These are phyloP conservation scores for Sminthurides aquaticus DNA, from an alignment of 2,888 invertebrate genomes.

Conservation along the genomic window DNA sequence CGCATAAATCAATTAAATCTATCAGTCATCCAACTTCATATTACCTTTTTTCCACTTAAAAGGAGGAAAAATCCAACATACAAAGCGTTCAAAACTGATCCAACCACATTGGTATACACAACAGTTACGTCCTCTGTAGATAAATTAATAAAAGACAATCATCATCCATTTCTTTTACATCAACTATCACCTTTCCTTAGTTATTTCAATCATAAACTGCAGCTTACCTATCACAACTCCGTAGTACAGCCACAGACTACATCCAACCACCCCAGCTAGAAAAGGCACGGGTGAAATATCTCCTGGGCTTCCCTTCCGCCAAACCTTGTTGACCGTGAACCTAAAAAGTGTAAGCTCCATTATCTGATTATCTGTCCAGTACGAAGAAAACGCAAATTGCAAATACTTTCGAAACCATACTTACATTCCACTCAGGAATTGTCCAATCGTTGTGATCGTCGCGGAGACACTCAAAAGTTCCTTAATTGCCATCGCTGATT, in stretches of 20 bases:
- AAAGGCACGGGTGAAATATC: slow-evolving; percentile 39
- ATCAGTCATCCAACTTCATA: too few species aligned
- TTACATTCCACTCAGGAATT: slow-evolving; percentile 81
- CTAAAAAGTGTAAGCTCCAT: slow-evolving; percentile 23
- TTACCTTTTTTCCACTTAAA: slow-evolving; percentile 31
- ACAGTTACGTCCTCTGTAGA: slow-evolving; percentile 14
- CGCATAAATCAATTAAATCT: too few species aligned
- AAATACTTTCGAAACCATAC: too few species aligned
- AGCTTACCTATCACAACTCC: slow-evolving; percentile 32
- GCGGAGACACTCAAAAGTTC: slow-evolving; percentile 61
- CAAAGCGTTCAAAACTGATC: slow-evolving; percentile 34
- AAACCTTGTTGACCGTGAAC: slow-evolving; percentile 35
- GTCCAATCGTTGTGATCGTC: slow-evolving; percentile 68
- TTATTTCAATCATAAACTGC: too few species aligned
- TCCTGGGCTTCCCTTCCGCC: slow-evolving; percentile 31
- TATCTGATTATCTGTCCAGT: background rate
- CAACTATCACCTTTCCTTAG: too few species aligned
- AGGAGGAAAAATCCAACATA: slow-evolving; percentile 35
- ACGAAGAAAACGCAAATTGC: too few species aligned
- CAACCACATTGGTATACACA: slow-evolving; percentile 33
- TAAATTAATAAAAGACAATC: slow-evolving; percentile 3
- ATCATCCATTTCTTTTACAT: background rate
- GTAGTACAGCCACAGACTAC: slow-evolving; percentile 35
- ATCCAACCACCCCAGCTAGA: slow-evolving; percentile 54
- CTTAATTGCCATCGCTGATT: slow-evolving; percentile 47